Evolutionary conservation across 1,140 invertebrate species (phyloP).

Genomic region (Orius laevigatus): DNA sequence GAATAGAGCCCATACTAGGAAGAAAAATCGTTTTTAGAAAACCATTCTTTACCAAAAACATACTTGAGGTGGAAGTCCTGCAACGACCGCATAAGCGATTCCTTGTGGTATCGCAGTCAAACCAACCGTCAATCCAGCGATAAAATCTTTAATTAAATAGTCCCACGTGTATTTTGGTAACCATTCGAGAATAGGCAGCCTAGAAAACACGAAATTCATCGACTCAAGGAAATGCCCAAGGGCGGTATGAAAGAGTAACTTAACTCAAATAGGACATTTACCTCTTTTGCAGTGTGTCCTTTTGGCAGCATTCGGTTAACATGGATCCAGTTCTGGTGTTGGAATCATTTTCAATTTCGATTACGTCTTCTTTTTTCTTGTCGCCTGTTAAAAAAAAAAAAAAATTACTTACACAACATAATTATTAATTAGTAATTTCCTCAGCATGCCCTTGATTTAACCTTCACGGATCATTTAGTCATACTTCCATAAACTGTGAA

Average conservation of each 20-base stretch:
- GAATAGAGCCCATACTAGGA: slow-evolving; percentile 69
- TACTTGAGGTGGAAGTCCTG: slow-evolving; percentile 53
- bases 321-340: too few species aligned
- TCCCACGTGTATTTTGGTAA: slow-evolving; percentile 28
- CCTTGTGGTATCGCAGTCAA: slow-evolving; percentile 48
- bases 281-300: slow-evolving; percentile 4
- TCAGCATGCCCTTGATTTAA: too few species aligned
- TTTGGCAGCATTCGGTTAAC: slow-evolving; percentile 4
- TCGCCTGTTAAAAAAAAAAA: too few species aligned
- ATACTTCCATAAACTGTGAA: too few species aligned
- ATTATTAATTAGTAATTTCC: too few species aligned
- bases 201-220: too few species aligned
- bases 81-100: slow-evolving; percentile 59
- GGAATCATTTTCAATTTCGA: too few species aligned
- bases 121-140: slow-evolving; percentile 40
- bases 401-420: too few species aligned
- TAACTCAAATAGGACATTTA: not conserved
- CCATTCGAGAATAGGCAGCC: slow-evolving; percentile 32
- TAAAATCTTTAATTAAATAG: slow-evolving; percentile 30
- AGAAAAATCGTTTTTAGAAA: not conserved
- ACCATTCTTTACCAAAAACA: not conserved
- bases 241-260: not conserved
- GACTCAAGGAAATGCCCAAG: not conserved
- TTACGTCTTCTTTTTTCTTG: too few species aligned
- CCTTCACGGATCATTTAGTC: too few species aligned